Percentiles rank a stretch among this genome's conserved stretches.
phyloP scores from a whole-genome alignment of 2,113 vertebrate genomes.

The Misgurnus anguillicaudatus region DNA sequence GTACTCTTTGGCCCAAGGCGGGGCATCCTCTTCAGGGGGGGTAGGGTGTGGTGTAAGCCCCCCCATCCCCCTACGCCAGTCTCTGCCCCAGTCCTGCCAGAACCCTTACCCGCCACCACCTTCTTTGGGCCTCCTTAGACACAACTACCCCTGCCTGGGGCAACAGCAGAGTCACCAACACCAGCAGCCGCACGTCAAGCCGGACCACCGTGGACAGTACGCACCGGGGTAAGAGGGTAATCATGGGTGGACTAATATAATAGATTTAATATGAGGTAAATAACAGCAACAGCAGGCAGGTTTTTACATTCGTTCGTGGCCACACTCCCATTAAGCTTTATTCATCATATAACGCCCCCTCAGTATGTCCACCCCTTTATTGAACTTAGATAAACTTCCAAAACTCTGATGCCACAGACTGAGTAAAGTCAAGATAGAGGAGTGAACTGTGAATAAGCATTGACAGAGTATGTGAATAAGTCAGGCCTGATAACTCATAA shows the following conservation, averaged over 20 bases:
- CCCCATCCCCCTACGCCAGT: constrained; percentile 72
- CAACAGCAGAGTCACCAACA: constrained; percentile 68
- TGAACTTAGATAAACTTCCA: constrained; percentile 40
- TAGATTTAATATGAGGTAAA: too few relatives aligned
- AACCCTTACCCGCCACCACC: constrained; percentile 74
- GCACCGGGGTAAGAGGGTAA: constrained; percentile 82
- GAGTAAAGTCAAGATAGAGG: constrained; percentile 26
- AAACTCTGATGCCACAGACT: constrained; percentile 29
- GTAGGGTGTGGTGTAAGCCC: constrained; percentile 77
- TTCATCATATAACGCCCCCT: background rate
- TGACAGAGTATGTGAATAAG: too few relatives aligned
- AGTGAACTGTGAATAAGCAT: constrained; percentile 40
- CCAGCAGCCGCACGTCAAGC: constrained; percentile 83
- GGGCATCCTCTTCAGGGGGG: constrained; percentile 74
- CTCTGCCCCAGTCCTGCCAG: constrained; percentile 72
- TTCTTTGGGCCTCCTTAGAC: constrained; percentile 77
- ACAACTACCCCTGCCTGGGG: constrained; percentile 85
- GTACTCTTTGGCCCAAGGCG: constrained; percentile 75
- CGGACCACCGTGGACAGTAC: constrained; percentile 91
- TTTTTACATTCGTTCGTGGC: too few relatives aligned
- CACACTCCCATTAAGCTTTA: too few relatives aligned
- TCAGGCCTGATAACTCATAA: constrained; percentile 38
- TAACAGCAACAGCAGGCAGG: too few relatives aligned
- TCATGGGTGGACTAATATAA: too few relatives aligned
- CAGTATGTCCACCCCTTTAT: constrained; percentile 11